Conservation (phyloP, 2,797 vertebrate species). For the Helicolenus hilgendorfi region DNA sequence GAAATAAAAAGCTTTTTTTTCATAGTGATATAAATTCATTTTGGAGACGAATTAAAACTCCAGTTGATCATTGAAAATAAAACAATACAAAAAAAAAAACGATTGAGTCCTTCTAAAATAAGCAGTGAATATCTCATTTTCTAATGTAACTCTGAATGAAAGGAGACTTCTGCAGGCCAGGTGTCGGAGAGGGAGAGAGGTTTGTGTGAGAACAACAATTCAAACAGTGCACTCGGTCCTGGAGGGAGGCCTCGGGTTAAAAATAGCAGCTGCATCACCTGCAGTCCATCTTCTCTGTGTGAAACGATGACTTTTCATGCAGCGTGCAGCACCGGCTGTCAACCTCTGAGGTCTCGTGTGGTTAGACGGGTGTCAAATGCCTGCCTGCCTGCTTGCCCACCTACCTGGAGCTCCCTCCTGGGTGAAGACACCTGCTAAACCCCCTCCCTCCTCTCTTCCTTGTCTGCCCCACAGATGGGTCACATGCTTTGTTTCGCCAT, state of each 20-base stretch:
- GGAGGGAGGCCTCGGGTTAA: conserved; percentile 59
- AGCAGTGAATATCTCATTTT: neutral
- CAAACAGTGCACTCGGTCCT: conserved; percentile 29
- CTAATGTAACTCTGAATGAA: neutral
- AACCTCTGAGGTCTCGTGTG: conserved; percentile 53
- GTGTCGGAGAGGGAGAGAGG: neutral
- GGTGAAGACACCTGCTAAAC: conserved; percentile 49
- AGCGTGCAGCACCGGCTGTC: conserved; percentile 70
- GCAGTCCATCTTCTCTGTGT: conserved; percentile 71
- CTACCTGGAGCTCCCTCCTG: conserved; percentile 55
- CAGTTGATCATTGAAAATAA: neutral
- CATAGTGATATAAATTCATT: neutral
- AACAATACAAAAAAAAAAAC: conserved; percentile 1
- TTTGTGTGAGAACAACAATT: neutral
- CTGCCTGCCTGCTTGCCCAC: conserved; percentile 41
- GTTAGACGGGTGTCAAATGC: conserved; percentile 80
- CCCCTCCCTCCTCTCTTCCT: neutral
- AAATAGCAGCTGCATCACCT: conserved; percentile 76
- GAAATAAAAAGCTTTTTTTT: neutral
- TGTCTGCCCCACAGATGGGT: conserved; percentile 53
- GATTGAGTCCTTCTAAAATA: neutral
- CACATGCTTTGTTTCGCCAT: conserved; percentile 30
- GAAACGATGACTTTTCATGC: conserved; percentile 69
- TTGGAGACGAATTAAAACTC: neutral
- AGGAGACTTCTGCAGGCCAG: neutral